Conservation (phyloP, 2,888 invertebrate genomes). For the Unio delphinus region DNA sequence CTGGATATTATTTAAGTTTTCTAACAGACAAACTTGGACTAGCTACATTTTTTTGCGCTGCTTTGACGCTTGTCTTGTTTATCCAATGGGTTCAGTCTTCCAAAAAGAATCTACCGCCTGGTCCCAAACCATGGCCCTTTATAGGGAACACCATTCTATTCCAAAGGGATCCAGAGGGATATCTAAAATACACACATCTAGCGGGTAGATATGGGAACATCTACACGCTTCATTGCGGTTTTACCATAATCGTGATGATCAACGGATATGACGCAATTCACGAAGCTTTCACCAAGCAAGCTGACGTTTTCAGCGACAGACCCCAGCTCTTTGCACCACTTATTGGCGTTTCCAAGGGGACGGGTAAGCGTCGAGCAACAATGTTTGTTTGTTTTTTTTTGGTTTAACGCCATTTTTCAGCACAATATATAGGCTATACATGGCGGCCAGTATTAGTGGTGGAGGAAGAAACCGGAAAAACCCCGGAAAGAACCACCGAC, state of each 20-base stretch:
- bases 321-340: conserved; percentile 47
- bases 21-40: no score
- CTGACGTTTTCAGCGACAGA: conserved; percentile 45
- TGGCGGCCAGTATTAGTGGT: no score
- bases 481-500: no score
- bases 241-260: conserved; percentile 39
- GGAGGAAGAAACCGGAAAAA: no score
- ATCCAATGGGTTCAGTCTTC: no score
- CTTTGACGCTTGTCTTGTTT: no score
- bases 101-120: conserved; percentile 24
- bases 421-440: no score
- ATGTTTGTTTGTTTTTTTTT: no score
- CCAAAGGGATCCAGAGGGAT: conserved; percentile 41
- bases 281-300: conserved; percentile 45
- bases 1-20: no score
- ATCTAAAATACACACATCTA: conserved; percentile 35
- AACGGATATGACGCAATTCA: conserved; percentile 49
- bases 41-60: no score
- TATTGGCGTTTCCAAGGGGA: conserved; percentile 48
- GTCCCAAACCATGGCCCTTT: conserved; percentile 38
- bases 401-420: no score
- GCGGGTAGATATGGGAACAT: conserved; percentile 37
- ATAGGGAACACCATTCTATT: conserved; percentile 45
- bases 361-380: conserved; percentile 19
- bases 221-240: conserved; percentile 46